Conservation (phyloP, 1,140 invertebrate species). For the Metaphire vulgaris region DNA sequence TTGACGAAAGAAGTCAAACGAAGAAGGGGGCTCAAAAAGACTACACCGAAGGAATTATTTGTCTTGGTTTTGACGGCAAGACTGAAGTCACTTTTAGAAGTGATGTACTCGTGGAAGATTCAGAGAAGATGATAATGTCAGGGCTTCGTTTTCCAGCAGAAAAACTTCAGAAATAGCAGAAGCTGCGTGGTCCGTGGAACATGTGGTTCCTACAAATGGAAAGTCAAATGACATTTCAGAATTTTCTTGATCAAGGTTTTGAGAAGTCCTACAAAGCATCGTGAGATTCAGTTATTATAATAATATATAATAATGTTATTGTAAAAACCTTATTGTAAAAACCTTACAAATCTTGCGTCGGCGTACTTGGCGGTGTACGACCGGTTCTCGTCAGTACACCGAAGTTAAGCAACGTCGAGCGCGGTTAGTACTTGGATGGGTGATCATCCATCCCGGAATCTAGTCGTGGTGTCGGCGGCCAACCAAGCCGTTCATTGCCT, state of each 20-base stretch:
- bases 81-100: not conserved
- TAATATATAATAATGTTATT: too few relatives aligned
- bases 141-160: not conserved
- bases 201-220: not conserved
- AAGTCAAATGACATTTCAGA: not conserved
- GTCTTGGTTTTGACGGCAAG: not conserved
- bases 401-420: not conserved
- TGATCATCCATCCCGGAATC: too few relatives aligned
- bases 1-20: not conserved
- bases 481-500: too few relatives aligned
- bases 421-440: too few relatives aligned
- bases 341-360: not conserved
- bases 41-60: not conserved
- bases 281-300: too few relatives aligned
- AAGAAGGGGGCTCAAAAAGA: not conserved
- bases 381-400: not conserved
- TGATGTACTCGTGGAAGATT: not conserved
- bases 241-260: not conserved
- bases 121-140: not conserved
- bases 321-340: too few relatives aligned
- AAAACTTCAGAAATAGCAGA: too few relatives aligned
- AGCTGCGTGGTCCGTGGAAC: not conserved
- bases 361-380: not conserved
- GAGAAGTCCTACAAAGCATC: too few relatives aligned
- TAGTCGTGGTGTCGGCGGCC: too few relatives aligned